Conservation (phyloP, 1,140 invertebrate genomes). For the Drosophila micromelanica region DNA sequence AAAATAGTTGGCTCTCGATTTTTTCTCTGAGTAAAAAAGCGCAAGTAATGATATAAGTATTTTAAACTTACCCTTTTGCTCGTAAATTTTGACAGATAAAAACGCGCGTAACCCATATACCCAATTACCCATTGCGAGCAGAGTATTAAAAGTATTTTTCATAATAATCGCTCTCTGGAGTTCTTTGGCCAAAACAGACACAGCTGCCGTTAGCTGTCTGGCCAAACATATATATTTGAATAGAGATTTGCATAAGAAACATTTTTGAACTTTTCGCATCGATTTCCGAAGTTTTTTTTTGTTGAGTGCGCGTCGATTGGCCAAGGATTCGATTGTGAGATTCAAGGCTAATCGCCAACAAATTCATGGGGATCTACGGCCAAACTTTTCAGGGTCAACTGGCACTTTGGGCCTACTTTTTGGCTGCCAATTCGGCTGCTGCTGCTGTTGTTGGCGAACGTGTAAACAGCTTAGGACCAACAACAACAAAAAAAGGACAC, state of each 20-base stretch:
- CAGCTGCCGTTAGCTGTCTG: slow-evolving; percentile 50
- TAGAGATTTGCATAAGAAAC: slow-evolving; percentile 70
- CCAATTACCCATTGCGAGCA: background rate
- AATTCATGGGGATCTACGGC: slow-evolving; percentile 49
- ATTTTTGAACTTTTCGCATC: slow-evolving; percentile 73
- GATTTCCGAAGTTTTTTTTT: slow-evolving; percentile 55
- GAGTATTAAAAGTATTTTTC: slow-evolving; percentile 65
- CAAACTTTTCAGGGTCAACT: slow-evolving; percentile 67
- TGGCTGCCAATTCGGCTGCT: background rate
- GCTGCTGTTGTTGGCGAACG: slow-evolving; percentile 31
- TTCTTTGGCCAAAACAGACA: slow-evolving; percentile 29
- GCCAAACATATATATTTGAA: slow-evolving; percentile 44
- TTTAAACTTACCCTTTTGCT: too few species aligned
- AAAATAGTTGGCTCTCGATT: too few species aligned
- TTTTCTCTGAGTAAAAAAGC: too few species aligned
- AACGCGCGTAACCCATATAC: background rate
- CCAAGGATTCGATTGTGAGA: slow-evolving; percentile 59
- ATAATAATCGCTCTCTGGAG: slow-evolving; percentile 81
- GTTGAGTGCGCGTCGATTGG: slow-evolving; percentile 68
- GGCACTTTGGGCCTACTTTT: slow-evolving; percentile 20
- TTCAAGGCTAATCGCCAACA: slow-evolving; percentile 71
- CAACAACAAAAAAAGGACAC: slow-evolving; percentile 40
- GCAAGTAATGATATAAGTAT: too few species aligned
- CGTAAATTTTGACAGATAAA: too few species aligned
- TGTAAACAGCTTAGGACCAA: slow-evolving; percentile 52